These are phyloP conservation scores for Galagoides demidoff DNA, from an alignment of 2,797 vertebrate species.

Conservation along the genomic window DNA sequence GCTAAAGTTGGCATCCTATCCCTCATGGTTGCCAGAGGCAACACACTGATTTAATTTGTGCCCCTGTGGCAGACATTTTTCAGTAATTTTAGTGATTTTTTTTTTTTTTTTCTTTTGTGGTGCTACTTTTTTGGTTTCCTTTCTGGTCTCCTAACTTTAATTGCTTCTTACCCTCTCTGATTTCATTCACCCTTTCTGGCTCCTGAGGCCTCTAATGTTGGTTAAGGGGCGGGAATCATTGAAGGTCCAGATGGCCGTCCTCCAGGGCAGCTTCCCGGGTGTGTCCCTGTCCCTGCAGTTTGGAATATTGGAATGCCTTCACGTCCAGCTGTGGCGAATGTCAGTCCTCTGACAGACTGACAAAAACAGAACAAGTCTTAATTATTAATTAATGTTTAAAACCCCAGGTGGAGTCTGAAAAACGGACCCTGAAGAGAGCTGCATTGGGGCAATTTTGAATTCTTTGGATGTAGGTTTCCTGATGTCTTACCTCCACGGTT, in stretches of 20 bases:
- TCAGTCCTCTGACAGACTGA: neutral
- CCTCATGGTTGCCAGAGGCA: constrained; percentile 59
- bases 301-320: fast-evolving
- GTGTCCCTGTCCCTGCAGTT: neutral
- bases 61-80: constrained; percentile 18
- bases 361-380: neutral
- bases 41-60: constrained; percentile 50
- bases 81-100: constrained; percentile 15
- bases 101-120: neutral
- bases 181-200: neutral
- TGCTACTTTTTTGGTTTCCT: neutral
- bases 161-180: neutral
- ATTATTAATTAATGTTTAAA: neutral
- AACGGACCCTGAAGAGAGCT: neutral
- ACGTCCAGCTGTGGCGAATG: neutral
- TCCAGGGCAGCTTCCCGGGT: fast-evolving
- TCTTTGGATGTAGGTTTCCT: neutral
- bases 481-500: neutral
- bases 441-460: neutral
- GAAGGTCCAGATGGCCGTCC: neutral
- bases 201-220: neutral
- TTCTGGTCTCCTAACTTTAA: neutral
- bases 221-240: fast-evolving
- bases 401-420: neutral
- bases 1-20: constrained; percentile 52